Conservation (phyloP, 2,888 invertebrate genomes). For the Aphrophora alni region DNA sequence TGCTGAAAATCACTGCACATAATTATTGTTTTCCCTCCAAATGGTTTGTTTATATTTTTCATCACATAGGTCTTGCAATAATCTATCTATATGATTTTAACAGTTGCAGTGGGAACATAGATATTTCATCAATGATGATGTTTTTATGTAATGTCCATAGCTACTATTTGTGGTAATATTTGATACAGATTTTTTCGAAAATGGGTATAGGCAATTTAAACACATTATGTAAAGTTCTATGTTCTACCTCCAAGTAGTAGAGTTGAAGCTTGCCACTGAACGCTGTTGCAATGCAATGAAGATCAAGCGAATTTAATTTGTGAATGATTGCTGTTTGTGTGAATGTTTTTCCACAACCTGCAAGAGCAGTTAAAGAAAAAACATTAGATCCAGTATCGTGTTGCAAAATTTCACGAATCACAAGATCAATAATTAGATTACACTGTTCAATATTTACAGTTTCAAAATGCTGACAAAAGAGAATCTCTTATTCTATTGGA, state of each 20-base stretch:
- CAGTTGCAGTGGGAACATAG: background rate
- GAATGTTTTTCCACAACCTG: slow-evolving; percentile 10
- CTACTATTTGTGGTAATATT: slow-evolving; percentile 3
- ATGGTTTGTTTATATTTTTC: background rate
- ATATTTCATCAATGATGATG: slow-evolving; percentile 6
- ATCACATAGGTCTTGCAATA: background rate
- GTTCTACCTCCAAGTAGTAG: background rate
- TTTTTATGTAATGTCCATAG: background rate
- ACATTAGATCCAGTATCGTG: background rate
- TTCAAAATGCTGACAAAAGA: background rate
- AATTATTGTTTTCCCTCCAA: slow-evolving; percentile 11
- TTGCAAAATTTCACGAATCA: background rate
- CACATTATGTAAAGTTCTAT: background rate
- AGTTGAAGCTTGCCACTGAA: slow-evolving; percentile 13
- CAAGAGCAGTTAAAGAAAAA: slow-evolving; percentile 16
- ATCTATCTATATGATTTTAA: slow-evolving; percentile 1
- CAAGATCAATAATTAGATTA: background rate
- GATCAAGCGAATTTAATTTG: background rate
- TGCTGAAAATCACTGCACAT: slow-evolving; percentile 6
- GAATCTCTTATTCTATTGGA: background rate
- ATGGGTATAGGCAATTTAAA: slow-evolving; percentile 3
- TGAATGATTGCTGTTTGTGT: background rate
- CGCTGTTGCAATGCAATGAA: background rate
- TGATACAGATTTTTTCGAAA: background rate
- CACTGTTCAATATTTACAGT: background rate